Conservation (phyloP, 2,113 vertebrate genomes). For the Laticauda laticaudata region DNA sequence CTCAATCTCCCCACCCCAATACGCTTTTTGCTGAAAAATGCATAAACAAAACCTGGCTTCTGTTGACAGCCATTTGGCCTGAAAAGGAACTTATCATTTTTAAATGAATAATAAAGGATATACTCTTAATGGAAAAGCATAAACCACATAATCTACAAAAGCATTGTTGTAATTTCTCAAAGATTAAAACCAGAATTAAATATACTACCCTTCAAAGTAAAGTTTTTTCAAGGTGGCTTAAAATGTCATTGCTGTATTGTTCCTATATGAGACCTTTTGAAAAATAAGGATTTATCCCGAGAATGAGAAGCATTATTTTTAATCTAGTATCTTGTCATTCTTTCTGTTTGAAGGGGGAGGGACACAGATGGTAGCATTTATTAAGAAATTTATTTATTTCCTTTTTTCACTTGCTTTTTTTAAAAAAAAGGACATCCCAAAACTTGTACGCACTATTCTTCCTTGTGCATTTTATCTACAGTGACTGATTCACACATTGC, state of each 20-base stretch:
- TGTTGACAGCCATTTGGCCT: conserved; percentile 37
- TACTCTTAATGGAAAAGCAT: conserved; percentile 58
- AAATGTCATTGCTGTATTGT: neutral
- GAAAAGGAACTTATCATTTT: conserved; percentile 47
- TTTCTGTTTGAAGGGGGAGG: neutral
- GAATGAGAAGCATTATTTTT: neutral
- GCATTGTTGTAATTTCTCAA: conserved; percentile 23
- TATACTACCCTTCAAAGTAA: neutral
- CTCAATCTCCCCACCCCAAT: conserved; percentile 11
- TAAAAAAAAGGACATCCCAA: neutral
- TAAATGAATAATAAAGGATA: neutral
- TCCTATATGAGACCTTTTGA: neutral
- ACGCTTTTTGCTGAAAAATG: conserved; percentile 55
- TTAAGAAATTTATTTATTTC: neutral
- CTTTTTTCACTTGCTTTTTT: neutral
- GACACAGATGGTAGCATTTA: neutral
- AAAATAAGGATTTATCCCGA: neutral
- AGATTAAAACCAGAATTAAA: conserved; percentile 2
- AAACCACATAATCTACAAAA: conserved; percentile 20
- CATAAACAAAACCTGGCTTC: conserved; percentile 61
- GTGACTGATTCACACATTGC: neutral
- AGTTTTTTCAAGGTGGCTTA: neutral
- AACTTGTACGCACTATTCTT: neutral
- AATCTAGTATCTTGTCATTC: neutral
- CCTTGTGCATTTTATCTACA: neutral